phyloP scores from a whole-genome alignment of 2,113 vertebrate species.

The Asarcornis scutulata region DNA sequence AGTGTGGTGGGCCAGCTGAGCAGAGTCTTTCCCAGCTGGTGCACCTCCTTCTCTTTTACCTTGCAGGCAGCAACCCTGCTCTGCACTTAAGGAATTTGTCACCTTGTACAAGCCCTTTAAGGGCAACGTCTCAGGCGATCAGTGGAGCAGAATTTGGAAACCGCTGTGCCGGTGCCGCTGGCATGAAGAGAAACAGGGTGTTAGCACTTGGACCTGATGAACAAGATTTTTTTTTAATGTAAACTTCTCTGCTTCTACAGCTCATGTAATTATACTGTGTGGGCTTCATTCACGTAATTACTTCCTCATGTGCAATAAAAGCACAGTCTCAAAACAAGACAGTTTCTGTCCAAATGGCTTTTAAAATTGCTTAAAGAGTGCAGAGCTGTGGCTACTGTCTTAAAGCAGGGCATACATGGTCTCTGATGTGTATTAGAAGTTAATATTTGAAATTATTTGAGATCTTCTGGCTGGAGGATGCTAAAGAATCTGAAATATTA shows the following conservation, averaged over 20 bases:
- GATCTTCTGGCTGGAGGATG: background rate
- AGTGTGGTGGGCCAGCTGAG: background rate
- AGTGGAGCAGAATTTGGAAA: background rate
- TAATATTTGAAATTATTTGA: background rate
- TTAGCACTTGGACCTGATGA: slow-evolving; percentile 13
- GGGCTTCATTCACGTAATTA: background rate
- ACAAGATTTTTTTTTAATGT: background rate
- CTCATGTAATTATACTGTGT: background rate
- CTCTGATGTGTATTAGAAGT: background rate
- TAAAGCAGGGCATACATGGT: background rate
- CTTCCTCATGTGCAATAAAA: background rate
- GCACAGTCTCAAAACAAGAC: background rate
- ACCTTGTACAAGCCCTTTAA: background rate
- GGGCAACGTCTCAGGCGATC: background rate
- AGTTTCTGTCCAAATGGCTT: slow-evolving; percentile 2
- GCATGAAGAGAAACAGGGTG: background rate
- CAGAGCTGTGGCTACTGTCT: background rate
- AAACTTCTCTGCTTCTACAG: background rate
- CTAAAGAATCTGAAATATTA: background rate
- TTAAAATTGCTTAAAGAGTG: background rate
- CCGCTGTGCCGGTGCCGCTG: background rate
- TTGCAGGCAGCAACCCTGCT: background rate
- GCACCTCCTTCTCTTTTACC: background rate
- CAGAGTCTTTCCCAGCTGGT: background rate
- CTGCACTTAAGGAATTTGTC: background rate